Evolutionary conservation across 2,797 vertebrate genomes (phyloP), one percentile per base, ranked within the genome.

Genomic region (Naso thynnoides): DNA sequence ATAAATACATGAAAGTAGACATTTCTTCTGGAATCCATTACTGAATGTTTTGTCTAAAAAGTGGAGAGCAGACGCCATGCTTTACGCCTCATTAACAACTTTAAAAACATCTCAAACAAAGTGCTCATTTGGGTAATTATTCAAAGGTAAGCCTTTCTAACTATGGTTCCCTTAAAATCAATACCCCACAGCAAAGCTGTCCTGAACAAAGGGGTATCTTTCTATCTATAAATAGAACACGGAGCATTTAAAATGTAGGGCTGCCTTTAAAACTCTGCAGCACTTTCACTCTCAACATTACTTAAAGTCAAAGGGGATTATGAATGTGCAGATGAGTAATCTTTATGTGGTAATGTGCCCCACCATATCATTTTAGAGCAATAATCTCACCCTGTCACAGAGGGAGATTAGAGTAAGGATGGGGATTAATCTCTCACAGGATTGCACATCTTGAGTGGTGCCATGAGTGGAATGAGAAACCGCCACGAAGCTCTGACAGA

Each of bases 271-370:
- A 49, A 55, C 58, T 57, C 56, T n/a, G 6, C 63, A 44, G 61
- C 64, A 58, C 56, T 56, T 73, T 74, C 9, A 0, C 79, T 84
- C 82, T 78, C 49, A n/a, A 61, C 70, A 49, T 86, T 74, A 86
- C 86, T 87, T 79, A 77, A 73, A 81, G 73, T 84, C 58, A 42
- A 36, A 64, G 64, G 72, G 79, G 87, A 89, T 90, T 90, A 88
- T 70, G 29, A 68, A 26, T 53, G 69, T 70, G 81, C 81, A 81
- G 75, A 88, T 75, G 86, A 84, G 74, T 91, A 91, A 91, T 90
- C 89, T 90, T 70, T 31, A 61, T 88, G 79, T 75, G 78, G 78
- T 73, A 79, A 73, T 84, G 81, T 62, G 72, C 69, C 72, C 65
- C 74, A 74, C 26, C 47, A 16, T 88, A 87, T 90, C 75, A 86